Conservation (phyloP, 2,797 vertebrate genomes). For the Masticophis lateralis region DNA sequence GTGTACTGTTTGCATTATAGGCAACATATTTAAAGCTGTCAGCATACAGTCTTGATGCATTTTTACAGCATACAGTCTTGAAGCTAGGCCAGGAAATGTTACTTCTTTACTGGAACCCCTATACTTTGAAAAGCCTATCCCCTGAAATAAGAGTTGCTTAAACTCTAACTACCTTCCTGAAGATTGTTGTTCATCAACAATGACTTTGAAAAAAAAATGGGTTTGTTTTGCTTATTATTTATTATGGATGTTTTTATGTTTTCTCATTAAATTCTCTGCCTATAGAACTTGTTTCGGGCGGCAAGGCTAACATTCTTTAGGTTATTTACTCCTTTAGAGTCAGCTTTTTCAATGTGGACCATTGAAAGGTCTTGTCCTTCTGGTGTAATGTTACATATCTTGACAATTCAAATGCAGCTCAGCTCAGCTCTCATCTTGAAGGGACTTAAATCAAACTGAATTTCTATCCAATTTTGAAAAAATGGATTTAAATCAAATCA, state of each 20-base stretch:
- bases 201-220: background rate
- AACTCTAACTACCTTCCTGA: background rate
- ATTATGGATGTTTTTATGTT: background rate
- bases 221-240: background rate
- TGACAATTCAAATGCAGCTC: background rate
- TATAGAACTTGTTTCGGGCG: background rate
- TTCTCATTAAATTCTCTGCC: background rate
- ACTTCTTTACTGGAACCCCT: background rate
- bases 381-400: background rate
- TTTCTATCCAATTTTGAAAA: background rate
- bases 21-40: constrained; percentile 13
- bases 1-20: constrained; percentile 7
- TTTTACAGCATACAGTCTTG: background rate
- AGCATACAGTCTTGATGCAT: background rate
- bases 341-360: background rate
- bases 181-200: background rate
- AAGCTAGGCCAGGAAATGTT: background rate
- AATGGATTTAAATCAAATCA: background rate
- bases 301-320: background rate
- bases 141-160: background rate
- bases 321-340: background rate
- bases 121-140: background rate
- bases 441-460: background rate
- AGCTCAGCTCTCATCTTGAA: background rate
- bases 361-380: background rate